These are phyloP conservation scores for Amiota mariae DNA, from an alignment of 2,888 invertebrate species.

Conservation along the genomic window DNA sequence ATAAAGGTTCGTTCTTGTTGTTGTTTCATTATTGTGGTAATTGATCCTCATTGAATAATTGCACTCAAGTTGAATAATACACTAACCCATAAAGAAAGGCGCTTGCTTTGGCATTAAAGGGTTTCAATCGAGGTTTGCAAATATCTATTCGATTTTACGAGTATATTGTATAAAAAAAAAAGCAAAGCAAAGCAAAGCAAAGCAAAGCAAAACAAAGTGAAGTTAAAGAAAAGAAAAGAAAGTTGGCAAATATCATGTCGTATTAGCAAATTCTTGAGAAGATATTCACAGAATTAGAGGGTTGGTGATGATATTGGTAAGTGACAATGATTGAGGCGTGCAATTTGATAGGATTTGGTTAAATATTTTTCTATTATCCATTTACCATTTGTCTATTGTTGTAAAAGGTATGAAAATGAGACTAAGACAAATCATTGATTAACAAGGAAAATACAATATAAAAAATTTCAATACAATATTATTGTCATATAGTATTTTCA, in stretches of 20 bases:
- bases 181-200: neutral
- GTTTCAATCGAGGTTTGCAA: conserved; percentile 8
- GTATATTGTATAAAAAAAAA: neutral
- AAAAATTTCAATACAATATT: too few relatives aligned
- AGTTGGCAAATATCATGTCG: conserved; percentile 53
- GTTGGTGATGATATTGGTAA: neutral
- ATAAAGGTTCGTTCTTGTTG: too few relatives aligned
- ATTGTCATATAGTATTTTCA: too few relatives aligned
- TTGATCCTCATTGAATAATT: conserved; percentile 4
- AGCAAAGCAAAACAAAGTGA: neutral
- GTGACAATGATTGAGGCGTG: neutral
- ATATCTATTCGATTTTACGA: neutral
- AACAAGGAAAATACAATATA: too few relatives aligned
- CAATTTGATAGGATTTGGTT: conserved; percentile 2
- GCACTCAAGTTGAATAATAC: neutral
- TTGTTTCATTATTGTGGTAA: conserved; percentile 12
- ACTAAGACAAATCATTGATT: too few relatives aligned
- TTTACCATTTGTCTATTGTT: too few relatives aligned
- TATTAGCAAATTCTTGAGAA: neutral
- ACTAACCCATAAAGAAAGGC: neutral
- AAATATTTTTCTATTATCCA: too few relatives aligned
- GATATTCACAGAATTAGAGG: neutral
- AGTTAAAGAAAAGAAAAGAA: conserved; percentile 47
- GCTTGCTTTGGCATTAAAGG: conserved; percentile 7
- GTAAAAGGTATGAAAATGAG: too few relatives aligned